A percentile compares a stretch with the other conserved stretches of the same genome.
These are phyloP conservation scores for human DNA, from an alignment of 2,113 vertebrate genomes.

Conservation along the genomic window GRCh38 chr4:147541001-147541500, in stretches of 20 bases:
- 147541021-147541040: no score
- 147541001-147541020: no score
- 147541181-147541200: not conserved
- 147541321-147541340: not conserved
- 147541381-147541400: not conserved
- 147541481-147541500: not conserved
- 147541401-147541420: not conserved
- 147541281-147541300: not conserved
- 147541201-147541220: not conserved
- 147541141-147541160: not conserved
- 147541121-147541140: not conserved
- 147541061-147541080: no score
- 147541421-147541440: not conserved
- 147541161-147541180: not conserved
- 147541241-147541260: not conserved
- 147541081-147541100: not conserved
- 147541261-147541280: not conserved
- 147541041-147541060: no score
- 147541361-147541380: not conserved
- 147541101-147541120: not conserved
- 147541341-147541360: not conserved
- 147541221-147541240: not conserved
- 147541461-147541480: not conserved
- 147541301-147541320: not conserved
- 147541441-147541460: not conserved